These are phyloP conservation scores for Onychostoma macrolepis DNA, from an alignment of 2,113 vertebrate species.

Conservation along the genomic window DNA sequence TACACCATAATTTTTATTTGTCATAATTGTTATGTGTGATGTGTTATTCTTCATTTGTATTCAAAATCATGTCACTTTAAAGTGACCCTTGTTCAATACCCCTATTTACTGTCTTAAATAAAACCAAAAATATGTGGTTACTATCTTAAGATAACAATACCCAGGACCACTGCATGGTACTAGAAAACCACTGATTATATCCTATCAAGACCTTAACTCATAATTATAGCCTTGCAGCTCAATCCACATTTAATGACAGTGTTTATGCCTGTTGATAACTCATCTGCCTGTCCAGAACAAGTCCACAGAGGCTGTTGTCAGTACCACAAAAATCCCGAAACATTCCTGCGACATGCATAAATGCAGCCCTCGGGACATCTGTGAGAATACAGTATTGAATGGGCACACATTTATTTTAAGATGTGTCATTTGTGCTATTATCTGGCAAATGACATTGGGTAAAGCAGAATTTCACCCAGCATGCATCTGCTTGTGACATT, in stretches of 20 bases:
- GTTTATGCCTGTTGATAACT: slow-evolving; percentile 66
- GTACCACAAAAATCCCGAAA: slow-evolving; percentile 51
- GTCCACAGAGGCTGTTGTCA: slow-evolving; percentile 50
- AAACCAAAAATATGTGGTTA: neutral
- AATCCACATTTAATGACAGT: slow-evolving; percentile 68
- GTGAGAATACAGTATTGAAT: neutral
- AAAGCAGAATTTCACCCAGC: neutral
- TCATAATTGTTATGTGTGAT: neutral
- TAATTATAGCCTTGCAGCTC: slow-evolving; percentile 66
- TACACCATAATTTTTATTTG: neutral
- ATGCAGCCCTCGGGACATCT: slow-evolving; percentile 46
- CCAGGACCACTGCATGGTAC: slow-evolving; percentile 47
- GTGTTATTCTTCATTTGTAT: neutral
- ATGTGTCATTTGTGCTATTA: slow-evolving; percentile 61
- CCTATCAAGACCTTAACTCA: slow-evolving; percentile 60
- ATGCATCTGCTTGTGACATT: neutral
- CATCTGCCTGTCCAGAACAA: slow-evolving; percentile 63
- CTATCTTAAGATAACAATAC: slow-evolving; percentile 42
- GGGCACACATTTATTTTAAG: slow-evolving; percentile 52
- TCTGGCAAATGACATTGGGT: slow-evolving; percentile 29
- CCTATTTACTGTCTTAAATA: neutral
- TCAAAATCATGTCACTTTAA: too few species aligned
- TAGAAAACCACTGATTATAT: slow-evolving; percentile 70
- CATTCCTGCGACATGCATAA: slow-evolving; percentile 62
- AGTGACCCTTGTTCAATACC: neutral